Percentiles rank a stretch among this genome's conserved stretches.
Evolutionary conservation across 2,113 vertebrate species (phyloP).

Genomic region (Callionymus lyra): DNA sequence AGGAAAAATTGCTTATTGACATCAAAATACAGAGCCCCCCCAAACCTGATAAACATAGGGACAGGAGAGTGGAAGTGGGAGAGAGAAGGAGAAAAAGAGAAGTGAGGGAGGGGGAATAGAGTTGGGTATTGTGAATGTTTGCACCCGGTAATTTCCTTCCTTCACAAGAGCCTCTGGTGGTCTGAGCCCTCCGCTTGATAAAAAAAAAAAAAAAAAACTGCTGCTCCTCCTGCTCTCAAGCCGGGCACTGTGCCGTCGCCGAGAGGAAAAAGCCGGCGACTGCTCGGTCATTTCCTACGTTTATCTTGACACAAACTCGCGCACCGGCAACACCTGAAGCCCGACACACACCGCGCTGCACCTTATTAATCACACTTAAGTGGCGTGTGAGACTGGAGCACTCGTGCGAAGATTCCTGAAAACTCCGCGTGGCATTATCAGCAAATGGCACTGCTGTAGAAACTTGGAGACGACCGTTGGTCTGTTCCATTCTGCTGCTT

Average conservation of each 20-base stretch:
- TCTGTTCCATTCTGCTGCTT: conserved; percentile 36
- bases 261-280: conserved; percentile 49
- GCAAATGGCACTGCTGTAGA: conserved; percentile 39
- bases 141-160: conserved; percentile 71
- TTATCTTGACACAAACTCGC: conserved; percentile 66
- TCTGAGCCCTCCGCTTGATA: conserved; percentile 67
- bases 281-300: conserved; percentile 63
- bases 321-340: conserved; percentile 20
- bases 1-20: conserved; percentile 99
- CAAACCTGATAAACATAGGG: conserved; percentile 99
- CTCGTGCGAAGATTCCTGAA: conserved; percentile 50
- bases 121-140: conserved; percentile 71
- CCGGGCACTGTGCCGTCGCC: conserved; percentile 45
- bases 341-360: conserved; percentile 33
- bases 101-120: conserved; percentile 51
- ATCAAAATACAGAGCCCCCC: conserved; percentile 99
- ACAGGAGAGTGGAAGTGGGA: conserved; percentile 69
- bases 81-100: conserved; percentile 46
- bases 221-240: conserved; percentile 52
- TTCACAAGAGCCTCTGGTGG: conserved; percentile 72
- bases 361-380: conserved; percentile 75
- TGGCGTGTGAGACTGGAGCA: conserved; percentile 63
- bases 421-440: conserved; percentile 58
- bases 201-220: conserved; percentile 29
- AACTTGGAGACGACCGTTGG: conserved; percentile 38